Conservation (phyloP, 2,888 invertebrate species). For the Ernsta delagoae region DNA sequence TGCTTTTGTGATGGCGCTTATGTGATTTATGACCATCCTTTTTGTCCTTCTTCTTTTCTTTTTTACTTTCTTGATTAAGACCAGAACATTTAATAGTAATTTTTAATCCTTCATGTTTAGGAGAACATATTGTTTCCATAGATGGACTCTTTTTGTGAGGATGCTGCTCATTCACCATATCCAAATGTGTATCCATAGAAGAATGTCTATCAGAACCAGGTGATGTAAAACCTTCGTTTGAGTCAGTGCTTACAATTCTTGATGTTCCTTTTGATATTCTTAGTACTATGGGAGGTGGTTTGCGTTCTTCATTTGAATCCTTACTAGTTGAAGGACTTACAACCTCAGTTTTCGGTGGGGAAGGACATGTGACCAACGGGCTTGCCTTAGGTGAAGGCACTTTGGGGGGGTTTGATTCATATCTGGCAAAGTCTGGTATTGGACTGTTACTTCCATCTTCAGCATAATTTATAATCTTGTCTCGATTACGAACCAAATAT, state of each 20-base stretch:
- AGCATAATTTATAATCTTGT: constrained; percentile 87
- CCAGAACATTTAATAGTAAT: constrained; percentile 80
- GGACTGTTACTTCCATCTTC: constrained; percentile 85
- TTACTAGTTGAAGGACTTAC: constrained; percentile 79
- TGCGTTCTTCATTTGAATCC: constrained; percentile 75
- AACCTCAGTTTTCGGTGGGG: constrained; percentile 67
- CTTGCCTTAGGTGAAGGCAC: constrained; percentile 76
- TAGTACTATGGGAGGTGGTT: constrained; percentile 93
- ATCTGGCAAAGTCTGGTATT: constrained; percentile 74
- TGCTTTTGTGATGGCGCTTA: constrained; percentile 75
- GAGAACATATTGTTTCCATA: constrained; percentile 76
- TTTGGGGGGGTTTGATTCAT: constrained; percentile 67
- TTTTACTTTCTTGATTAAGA: constrained; percentile 69
- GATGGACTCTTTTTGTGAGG: constrained; percentile 68
- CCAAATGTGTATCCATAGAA: constrained; percentile 76
- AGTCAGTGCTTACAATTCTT: constrained; percentile 87
- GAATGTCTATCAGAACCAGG: constrained; percentile 82
- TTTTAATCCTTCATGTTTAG: constrained; percentile 81
- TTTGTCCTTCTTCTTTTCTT: constrained; percentile 77
- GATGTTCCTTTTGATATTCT: constrained; percentile 93
- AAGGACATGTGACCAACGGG: constrained; percentile 70
- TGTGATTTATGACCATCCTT: constrained; percentile 82
- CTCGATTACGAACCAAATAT: constrained; percentile 82
- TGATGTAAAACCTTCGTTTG: constrained; percentile 85
- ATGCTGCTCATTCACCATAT: constrained; percentile 67